Evolutionary conservation across 1,140 invertebrate species (phyloP).

Genomic region (Periplaneta americana): DNA sequence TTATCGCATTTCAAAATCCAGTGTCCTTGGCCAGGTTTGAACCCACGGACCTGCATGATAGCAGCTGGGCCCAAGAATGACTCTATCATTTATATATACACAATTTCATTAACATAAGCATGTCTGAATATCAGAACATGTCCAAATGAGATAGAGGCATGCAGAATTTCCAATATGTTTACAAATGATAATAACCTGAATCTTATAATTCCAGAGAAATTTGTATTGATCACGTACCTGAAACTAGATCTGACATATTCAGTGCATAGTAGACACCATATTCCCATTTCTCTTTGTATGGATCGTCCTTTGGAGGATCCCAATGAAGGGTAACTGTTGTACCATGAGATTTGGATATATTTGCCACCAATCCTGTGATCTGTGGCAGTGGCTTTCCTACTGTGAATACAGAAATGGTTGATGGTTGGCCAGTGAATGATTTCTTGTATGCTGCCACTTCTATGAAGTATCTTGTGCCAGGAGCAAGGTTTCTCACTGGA

Average conservation of each 20-base stretch:
- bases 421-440: constrained; percentile 47
- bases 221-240: too few species aligned
- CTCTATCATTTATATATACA: too few species aligned
- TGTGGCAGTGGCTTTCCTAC: constrained; percentile 47
- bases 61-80: too few species aligned
- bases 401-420: constrained; percentile 43
- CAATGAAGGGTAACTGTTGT: constrained; percentile 60
- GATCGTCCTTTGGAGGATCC: constrained; percentile 35
- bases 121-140: too few species aligned
- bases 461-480: constrained; percentile 40
- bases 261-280: constrained; percentile 32
- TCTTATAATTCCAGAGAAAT: too few species aligned
- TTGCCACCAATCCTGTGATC: constrained; percentile 42
- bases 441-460: constrained; percentile 44
- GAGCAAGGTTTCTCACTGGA: constrained; percentile 48
- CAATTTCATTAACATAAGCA: too few species aligned
- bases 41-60: too few species aligned
- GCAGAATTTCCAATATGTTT: too few species aligned
- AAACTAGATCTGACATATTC: constrained; percentile 10
- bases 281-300: constrained; percentile 20
- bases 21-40: too few species aligned
- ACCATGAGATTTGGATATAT: constrained; percentile 46
- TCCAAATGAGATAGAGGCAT: too few species aligned
- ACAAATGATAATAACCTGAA: too few species aligned
- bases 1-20: too few species aligned